Conservation (phyloP, 2,888 invertebrate genomes). For the Apamea epomidion region DNA sequence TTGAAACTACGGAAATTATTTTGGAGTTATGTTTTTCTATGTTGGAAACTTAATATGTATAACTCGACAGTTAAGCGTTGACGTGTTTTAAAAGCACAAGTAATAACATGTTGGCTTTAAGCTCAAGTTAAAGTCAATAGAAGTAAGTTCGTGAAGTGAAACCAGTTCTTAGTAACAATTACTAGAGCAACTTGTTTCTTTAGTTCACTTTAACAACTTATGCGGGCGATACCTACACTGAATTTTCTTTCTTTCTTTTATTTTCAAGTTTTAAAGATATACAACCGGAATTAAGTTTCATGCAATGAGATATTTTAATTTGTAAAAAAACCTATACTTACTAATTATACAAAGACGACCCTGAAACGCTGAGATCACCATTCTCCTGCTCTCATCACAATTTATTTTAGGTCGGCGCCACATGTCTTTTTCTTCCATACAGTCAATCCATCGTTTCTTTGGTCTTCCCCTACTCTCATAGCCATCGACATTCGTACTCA, state of each 20-base stretch:
- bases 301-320: not conserved
- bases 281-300: not conserved
- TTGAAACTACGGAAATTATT: not conserved
- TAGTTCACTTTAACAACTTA: constrained; percentile 19
- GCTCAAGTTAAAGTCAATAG: constrained; percentile 34
- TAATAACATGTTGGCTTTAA: constrained; percentile 31
- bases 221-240: constrained; percentile 8
- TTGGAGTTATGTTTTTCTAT: not conserved
- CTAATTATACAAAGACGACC: not conserved
- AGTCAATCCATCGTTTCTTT: not conserved
- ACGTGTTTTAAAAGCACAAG: constrained; percentile 9
- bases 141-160: constrained; percentile 19
- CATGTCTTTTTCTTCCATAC: not conserved
- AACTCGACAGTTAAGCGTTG: not conserved
- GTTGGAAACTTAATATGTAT: not conserved
- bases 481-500: not conserved
- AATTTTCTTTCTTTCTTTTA: not conserved
- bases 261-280: not conserved
- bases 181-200: constrained; percentile 41
- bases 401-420: not conserved
- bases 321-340: not conserved
- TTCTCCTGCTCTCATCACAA: not conserved
- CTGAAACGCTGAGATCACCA: not conserved
- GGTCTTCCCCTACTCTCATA: not conserved
- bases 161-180: constrained; percentile 21